A percentile compares a stretch with the other conserved stretches of the same genome.
These are phyloP conservation scores for Todiramphus saurophagus DNA, from an alignment of 2,113 vertebrate genomes.

Conservation along the genomic window DNA sequence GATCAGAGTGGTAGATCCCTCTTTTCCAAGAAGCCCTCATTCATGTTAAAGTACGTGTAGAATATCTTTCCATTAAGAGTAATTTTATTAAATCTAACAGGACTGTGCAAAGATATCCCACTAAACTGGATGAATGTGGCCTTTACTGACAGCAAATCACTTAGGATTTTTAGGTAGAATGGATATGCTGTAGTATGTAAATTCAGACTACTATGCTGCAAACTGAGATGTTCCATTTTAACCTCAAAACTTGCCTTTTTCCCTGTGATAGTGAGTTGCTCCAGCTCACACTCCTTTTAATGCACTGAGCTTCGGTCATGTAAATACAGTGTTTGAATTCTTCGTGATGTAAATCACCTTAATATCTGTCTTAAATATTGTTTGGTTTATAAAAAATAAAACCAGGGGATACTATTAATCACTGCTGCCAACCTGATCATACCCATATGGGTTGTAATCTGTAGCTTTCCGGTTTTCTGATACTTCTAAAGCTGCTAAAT, in stretches of 20 bases:
- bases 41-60: not conserved
- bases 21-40: not conserved
- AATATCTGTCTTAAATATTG: conserved; percentile 4
- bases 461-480: conserved; percentile 12
- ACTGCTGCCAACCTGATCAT: not conserved
- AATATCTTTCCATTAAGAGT: not conserved
- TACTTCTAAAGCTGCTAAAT: conserved; percentile 27
- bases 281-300: not conserved
- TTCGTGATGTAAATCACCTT: not conserved
- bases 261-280: not conserved
- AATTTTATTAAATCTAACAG: not conserved
- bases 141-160: not conserved
- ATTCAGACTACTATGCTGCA: not conserved
- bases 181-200: not conserved
- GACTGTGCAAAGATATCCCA: not conserved
- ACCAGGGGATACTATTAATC: not conserved
- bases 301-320: not conserved
- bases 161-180: not conserved
- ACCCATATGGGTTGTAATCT: conserved; percentile 9
- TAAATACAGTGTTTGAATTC: not conserved
- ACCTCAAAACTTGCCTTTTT: not conserved
- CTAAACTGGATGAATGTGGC: not conserved
- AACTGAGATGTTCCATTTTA: not conserved
- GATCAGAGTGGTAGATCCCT: not conserved
- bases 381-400: conserved; percentile 39